A percentile compares a stretch with the other conserved stretches of the same genome.
Evolutionary conservation across 2,797 vertebrate species (phyloP).

Genomic region (Clarias platycephalus): DNA sequence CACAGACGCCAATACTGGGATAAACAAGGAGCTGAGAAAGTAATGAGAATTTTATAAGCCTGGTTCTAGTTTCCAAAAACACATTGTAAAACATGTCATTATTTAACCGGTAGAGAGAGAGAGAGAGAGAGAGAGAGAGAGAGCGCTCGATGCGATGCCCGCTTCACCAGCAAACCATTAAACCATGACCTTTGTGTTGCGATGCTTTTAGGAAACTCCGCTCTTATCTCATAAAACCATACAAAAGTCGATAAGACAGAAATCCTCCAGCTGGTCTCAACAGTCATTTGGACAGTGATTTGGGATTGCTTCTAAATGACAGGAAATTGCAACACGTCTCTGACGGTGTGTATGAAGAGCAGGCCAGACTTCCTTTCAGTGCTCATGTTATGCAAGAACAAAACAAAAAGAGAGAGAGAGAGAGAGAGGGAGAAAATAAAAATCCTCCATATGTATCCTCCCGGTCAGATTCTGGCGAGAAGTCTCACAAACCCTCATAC

Average conservation of each 20-base stretch:
- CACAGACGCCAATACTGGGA: neutral
- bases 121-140: neutral
- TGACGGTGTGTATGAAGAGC: neutral
- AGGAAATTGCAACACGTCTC: slow-evolving; percentile 9
- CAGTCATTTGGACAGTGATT: neutral
- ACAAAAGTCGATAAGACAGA: neutral
- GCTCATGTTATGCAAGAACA: neutral
- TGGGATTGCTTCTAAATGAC: slow-evolving; percentile 2
- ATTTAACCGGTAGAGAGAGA: neutral
- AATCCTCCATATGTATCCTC: neutral
- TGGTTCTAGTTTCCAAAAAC: neutral
- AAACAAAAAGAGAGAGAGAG: neutral
- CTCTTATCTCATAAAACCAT: slow-evolving; percentile 3
- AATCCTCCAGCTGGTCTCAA: neutral
- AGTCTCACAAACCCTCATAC: neutral
- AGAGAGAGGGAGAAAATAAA: neutral
- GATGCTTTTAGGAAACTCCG: neutral
- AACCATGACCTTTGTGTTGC: neutral
- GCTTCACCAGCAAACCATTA: neutral
- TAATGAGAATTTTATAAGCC: slow-evolving; percentile 1
- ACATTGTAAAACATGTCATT: neutral
- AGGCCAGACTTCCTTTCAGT: slow-evolving; percentile 3
- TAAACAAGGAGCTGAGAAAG: neutral
- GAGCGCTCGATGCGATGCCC: neutral
- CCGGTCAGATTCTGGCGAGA: neutral